These are phyloP conservation scores for Talpa occidentalis DNA, from an alignment of 2,113 vertebrate genomes.

Conservation along the genomic window DNA sequence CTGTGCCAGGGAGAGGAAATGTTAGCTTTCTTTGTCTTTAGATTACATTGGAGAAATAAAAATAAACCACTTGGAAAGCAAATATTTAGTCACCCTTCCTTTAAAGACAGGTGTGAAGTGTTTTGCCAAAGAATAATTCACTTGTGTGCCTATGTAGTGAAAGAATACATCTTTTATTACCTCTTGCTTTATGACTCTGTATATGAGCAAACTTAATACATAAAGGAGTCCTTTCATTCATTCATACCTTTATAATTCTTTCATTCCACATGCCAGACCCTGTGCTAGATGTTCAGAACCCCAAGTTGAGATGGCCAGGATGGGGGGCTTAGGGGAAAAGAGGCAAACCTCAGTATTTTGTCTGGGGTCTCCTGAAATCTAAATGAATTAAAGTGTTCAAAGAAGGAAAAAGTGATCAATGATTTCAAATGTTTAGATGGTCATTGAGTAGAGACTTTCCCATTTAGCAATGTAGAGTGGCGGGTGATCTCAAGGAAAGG, in stretches of 20 bases:
- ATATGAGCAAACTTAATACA: not conserved
- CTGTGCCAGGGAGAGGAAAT: not conserved
- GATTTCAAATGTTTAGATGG: not conserved
- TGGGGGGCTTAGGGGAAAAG: not conserved
- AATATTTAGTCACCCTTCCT: slow-evolving; percentile 29
- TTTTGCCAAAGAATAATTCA: slow-evolving; percentile 22
- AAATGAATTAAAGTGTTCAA: not conserved
- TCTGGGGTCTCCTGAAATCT: not conserved
- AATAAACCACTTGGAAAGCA: slow-evolving; percentile 2
- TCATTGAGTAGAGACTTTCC: not conserved
- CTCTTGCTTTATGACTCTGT: not conserved
- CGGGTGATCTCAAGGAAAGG: not conserved
- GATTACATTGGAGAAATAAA: slow-evolving; percentile 29
- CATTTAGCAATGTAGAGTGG: not conserved
- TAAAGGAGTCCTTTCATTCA: not conserved
- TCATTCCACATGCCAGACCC: not conserved
- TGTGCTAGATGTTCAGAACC: not conserved
- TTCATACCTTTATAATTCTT: not conserved
- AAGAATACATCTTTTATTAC: not conserved
- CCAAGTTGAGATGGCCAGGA: not conserved
- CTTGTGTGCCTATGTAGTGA: not conserved
- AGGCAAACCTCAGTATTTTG: too few species aligned
- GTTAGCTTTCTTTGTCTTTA: not conserved
- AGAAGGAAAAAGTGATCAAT: not conserved
- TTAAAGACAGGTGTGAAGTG: not conserved